Conservation (phyloP, 2,113 vertebrate genomes). For the Lasiurus borealis region DNA sequence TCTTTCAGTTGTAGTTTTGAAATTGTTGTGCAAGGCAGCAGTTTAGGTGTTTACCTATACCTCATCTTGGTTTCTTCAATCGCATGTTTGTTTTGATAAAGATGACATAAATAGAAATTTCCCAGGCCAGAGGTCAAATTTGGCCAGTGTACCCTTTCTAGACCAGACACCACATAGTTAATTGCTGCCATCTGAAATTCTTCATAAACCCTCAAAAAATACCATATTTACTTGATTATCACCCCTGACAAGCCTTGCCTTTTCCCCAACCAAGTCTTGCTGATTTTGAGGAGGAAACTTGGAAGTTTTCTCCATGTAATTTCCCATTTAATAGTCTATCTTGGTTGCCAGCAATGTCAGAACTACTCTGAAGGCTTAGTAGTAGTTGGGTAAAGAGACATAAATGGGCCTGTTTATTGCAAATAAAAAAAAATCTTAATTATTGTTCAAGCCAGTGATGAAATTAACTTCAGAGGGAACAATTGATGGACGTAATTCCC, state of each 20-base stretch:
- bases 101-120: not conserved
- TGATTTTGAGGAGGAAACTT: conserved; percentile 60
- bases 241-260: not conserved
- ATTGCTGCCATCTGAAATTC: conserved; percentile 4
- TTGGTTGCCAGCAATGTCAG: conserved; percentile 56
- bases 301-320: conserved; percentile 33
- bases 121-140: not conserved
- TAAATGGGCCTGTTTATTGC: not conserved
- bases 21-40: no score
- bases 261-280: not conserved
- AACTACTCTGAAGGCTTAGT: conserved; percentile 38
- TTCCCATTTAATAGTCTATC: conserved; percentile 8
- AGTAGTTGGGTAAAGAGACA: conserved; percentile 44
- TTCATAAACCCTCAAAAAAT: not conserved
- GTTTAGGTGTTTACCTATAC: no score
- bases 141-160: not conserved
- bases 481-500: conserved; percentile 50
- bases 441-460: conserved; percentile 9
- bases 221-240: conserved; percentile 20
- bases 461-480: conserved; percentile 15
- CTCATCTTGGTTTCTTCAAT: no score
- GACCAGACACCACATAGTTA: not conserved
- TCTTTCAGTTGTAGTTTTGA: no score
- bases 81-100: conserved; percentile 21
- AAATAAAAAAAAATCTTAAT: conserved; percentile 39